Conservation (phyloP, 2,888 invertebrate genomes). For the Dasysyrphus albostriatus region DNA sequence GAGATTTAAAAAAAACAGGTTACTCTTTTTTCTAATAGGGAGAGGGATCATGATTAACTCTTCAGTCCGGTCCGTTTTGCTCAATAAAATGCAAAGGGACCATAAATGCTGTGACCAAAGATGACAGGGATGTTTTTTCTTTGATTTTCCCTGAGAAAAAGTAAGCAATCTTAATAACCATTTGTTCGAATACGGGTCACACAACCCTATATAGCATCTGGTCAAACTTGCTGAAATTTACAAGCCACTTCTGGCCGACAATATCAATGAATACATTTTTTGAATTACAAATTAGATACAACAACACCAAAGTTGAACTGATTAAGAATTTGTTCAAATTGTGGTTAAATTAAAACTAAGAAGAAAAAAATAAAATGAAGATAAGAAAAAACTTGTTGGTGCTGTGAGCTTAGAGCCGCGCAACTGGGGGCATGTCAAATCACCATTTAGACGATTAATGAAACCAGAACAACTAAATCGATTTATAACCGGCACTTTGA, state of each 20-base stretch:
- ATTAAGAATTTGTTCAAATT: neutral
- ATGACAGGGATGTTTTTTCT: neutral
- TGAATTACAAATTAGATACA: neutral
- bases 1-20: no score
- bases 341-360: slow-evolving; percentile 5
- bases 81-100: neutral
- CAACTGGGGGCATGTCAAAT: slow-evolving; percentile 5
- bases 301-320: neutral
- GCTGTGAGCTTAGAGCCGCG: neutral
- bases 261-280: neutral
- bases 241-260: neutral
- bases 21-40: no score
- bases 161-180: neutral
- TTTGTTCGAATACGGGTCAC: neutral
- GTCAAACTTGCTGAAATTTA: neutral
- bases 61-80: neutral
- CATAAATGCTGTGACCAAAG: neutral
- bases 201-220: neutral
- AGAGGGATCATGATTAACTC: no score
- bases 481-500: slow-evolving; percentile 37
- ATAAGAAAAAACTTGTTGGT: slow-evolving; percentile 38
- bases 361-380: neutral
- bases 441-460: neutral
- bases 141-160: neutral
- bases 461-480: slow-evolving; percentile 18